Conservation (phyloP, 2,888 invertebrate species). For the Xestoiulus laeticollis region DNA sequence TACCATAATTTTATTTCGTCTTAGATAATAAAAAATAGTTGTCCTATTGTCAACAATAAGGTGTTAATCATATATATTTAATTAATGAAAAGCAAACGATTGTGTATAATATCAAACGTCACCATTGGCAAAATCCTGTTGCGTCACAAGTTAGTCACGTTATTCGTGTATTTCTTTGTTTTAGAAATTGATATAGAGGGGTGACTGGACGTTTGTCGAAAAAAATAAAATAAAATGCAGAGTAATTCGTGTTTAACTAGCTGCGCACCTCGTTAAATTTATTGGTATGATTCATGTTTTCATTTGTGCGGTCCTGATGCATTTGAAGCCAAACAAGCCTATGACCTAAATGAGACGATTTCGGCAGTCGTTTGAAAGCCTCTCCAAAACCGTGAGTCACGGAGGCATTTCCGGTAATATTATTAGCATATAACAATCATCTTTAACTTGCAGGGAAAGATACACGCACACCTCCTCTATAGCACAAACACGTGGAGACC, state of each 20-base stretch:
- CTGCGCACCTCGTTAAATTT: not conserved
- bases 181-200: not conserved
- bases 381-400: conserved; percentile 20
- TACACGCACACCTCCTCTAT: not conserved
- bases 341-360: conserved; percentile 27
- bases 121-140: not conserved
- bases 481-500: not conserved
- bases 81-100: too few species aligned
- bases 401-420: conserved; percentile 33
- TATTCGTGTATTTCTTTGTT: not conserved
- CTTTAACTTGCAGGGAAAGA: not conserved
- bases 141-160: not conserved
- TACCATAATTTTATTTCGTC: too few species aligned
- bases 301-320: not conserved
- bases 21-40: too few species aligned
- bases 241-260: not conserved
- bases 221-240: not conserved
- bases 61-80: too few species aligned
- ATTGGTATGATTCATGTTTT: conserved; percentile 8
- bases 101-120: not conserved
- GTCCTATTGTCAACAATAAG: too few species aligned
- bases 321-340: not conserved
- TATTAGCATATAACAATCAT: conserved; percentile 37
- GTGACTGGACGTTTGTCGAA: not conserved
- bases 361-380: conserved; percentile 5